A percentile compares a stretch with the other conserved stretches of the same genome.
phyloP scores from a whole-genome alignment of 2,797 vertebrate genomes.

The Parauchenoglanis punctatus region DNA sequence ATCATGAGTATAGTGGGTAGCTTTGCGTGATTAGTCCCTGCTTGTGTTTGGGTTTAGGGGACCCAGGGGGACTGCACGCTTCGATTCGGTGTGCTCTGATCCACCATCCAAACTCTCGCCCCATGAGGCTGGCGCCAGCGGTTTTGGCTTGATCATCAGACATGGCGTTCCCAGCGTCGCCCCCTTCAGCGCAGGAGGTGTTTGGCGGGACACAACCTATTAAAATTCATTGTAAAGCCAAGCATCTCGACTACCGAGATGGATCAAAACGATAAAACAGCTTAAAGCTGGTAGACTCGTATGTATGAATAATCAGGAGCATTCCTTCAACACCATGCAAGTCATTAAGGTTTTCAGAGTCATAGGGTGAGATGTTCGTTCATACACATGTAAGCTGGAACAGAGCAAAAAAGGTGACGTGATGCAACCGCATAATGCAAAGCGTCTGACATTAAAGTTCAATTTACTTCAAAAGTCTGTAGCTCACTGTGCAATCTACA shows the following conservation, averaged over 20 bases:
- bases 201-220: constrained; percentile 60
- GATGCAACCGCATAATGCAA: not conserved
- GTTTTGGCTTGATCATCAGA: constrained; percentile 52
- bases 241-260: constrained; percentile 59
- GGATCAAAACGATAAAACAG: constrained; percentile 63
- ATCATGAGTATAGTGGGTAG: constrained; percentile 35
- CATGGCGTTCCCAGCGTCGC: constrained; percentile 62
- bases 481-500: not conserved
- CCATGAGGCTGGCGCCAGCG: constrained; percentile 70
- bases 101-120: constrained; percentile 63
- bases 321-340: not conserved
- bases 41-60: constrained; percentile 58
- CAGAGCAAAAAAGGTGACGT: not conserved
- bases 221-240: constrained; percentile 60
- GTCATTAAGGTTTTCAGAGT: not conserved
- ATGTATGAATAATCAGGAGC: not conserved
- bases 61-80: constrained; percentile 62
- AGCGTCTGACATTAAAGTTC: not conserved
- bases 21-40: constrained; percentile 45
- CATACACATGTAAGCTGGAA: not conserved
- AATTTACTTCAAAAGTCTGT: not conserved
- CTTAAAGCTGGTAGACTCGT: not conserved
- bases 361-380: not conserved
- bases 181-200: constrained; percentile 64
- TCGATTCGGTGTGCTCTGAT: constrained; percentile 61